Evolutionary conservation across 2,888 invertebrate genomes (phyloP), one percentile per base, ranked within the genome.

Genomic region (Amaurobius ferox): DNA sequence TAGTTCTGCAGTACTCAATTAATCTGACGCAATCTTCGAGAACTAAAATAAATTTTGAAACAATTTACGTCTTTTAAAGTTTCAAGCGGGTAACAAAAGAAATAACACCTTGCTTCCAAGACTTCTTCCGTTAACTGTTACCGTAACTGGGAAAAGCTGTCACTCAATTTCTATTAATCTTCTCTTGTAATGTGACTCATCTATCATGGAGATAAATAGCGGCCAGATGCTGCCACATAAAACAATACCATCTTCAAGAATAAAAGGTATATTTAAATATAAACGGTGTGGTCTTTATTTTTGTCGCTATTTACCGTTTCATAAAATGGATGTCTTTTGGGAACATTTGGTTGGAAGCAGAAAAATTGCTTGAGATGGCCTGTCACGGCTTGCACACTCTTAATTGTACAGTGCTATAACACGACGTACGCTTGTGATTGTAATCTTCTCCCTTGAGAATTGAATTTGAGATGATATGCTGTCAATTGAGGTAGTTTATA

Each of bases 141-240:
- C 19, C 55, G 23, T 23, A 55, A 55, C 19, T 55, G 16, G n/a
- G n/a, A 3, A 23, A 19, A 6, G 44, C 23, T 55, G 55, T 55
- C 55, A 6, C 23, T 55, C 55, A 55, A 55, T 55, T 55, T 55
- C 55, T 55, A 55, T 55, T 55, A 55, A 55, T 55, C 55, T 55
- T 55, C 55, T 11, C 55, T 2, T 16, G 55, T 55, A 55, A 55
- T 55, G 23, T 23, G 1, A 1, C 23, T 6, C 55, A 55, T 55
- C 55, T 23, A 55, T 55, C 55, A 23, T 16, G 19, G 19, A 23
- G 55, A 55, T 23, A 55, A 55, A 55, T 55, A 23, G 23, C 23
- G 55, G 11, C 23, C 55, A 23, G 23, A 55, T 55, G 23, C 55
- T 16, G 55, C 23, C 55, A 23, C 23, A 55, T 55, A 55, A 55